Conservation (phyloP, 1,140 invertebrate genomes). For the Lutraria rhynchaena region DNA sequence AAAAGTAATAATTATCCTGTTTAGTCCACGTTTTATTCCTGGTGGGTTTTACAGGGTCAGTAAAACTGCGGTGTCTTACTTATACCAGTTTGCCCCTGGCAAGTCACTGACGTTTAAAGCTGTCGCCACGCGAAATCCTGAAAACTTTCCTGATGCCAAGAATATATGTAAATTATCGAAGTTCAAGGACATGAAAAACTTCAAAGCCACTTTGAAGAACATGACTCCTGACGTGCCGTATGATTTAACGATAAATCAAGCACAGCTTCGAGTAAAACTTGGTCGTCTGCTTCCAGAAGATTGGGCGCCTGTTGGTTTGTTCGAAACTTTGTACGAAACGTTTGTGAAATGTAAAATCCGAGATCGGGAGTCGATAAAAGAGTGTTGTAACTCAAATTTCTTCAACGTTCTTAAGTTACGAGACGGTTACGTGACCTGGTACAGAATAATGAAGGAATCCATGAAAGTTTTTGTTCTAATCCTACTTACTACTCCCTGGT, state of each 20-base stretch:
- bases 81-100: not conserved
- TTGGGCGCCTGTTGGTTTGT: constrained; percentile 34
- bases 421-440: constrained; percentile 4
- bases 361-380: not conserved
- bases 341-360: constrained; percentile 53
- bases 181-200: constrained; percentile 30
- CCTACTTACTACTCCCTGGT: constrained; percentile 7
- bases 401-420: not conserved
- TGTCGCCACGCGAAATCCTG: constrained; percentile 18
- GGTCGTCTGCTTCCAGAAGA: constrained; percentile 25
- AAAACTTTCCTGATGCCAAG: constrained; percentile 1
- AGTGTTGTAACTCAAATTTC: constrained; percentile 31
- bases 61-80: not conserved
- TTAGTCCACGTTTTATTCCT: constrained; percentile 44
- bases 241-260: not conserved
- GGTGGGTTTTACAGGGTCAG: constrained; percentile 12
- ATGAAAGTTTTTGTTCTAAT: constrained; percentile 19
- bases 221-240: constrained; percentile 12
- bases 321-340: constrained; percentile 29
- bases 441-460: constrained; percentile 12
- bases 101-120: constrained; percentile 2
- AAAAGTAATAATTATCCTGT: constrained; percentile 21
- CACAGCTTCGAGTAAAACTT: constrained; percentile 1
- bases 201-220: constrained; percentile 13
- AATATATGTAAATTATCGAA: constrained; percentile 14